phyloP scores from a whole-genome alignment of 1,140 invertebrate genomes.

The Leptinotarsa lineolata region DNA sequence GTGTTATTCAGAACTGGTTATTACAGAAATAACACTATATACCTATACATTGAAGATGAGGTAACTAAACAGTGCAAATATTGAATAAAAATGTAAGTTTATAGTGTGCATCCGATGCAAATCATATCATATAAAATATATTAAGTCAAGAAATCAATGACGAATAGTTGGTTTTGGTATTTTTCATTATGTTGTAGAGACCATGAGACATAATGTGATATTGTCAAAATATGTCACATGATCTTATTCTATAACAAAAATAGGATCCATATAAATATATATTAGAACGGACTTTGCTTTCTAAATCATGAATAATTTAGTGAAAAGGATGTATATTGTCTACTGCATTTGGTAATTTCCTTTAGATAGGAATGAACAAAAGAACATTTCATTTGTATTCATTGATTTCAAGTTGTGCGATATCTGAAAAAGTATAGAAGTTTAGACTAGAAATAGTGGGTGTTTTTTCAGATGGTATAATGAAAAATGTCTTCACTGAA shows the following conservation, averaged over 20 bases:
- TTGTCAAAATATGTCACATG: too few relatives aligned
- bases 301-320: constrained; percentile 38
- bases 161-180: too few relatives aligned
- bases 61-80: neutral
- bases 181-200: too few relatives aligned
- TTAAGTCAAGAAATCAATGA: too few relatives aligned
- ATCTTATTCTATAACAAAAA: constrained; percentile 27
- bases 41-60: neutral
- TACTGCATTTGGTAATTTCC: constrained; percentile 35
- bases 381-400: constrained; percentile 27
- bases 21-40: neutral
- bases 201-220: too few relatives aligned
- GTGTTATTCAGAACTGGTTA: constrained; percentile 6
- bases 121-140: too few relatives aligned
- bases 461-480: constrained; percentile 33
- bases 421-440: too few relatives aligned
- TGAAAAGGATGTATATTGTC: constrained; percentile 34
- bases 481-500: constrained; percentile 51
- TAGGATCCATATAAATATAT: constrained; percentile 5
- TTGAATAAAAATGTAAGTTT: neutral
- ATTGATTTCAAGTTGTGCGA: neutral
- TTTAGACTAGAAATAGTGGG: too few relatives aligned
- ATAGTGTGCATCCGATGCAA: neutral
- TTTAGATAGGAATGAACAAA: constrained; percentile 29
- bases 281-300: constrained; percentile 32